These are phyloP conservation scores for Enteromius unitaeniatus DNA, from an alignment of 2,797 vertebrate genomes.

Conservation along the genomic window DNA sequence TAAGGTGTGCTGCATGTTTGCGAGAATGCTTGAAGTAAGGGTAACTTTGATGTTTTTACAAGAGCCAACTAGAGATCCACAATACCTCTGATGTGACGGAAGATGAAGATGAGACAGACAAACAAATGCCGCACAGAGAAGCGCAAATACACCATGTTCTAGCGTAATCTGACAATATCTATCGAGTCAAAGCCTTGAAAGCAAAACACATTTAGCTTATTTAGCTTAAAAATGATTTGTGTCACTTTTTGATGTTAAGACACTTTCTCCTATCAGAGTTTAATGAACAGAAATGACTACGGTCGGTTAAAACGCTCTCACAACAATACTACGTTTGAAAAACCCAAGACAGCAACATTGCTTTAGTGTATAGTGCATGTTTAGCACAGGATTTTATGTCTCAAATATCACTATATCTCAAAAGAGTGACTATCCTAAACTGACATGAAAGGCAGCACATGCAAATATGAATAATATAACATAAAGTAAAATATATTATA, in stretches of 20 bases:
- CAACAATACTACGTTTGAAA: background rate
- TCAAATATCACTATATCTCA: background rate
- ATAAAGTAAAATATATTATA: background rate
- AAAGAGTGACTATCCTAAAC: background rate
- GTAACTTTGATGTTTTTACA: slow-evolving; percentile 47
- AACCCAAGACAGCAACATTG: too few species aligned
- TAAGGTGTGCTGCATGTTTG: slow-evolving; percentile 29
- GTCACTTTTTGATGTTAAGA: background rate
- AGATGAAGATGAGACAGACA: slow-evolving; percentile 40
- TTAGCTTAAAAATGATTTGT: background rate
- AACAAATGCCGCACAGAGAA: slow-evolving; percentile 19
- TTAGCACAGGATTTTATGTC: background rate
- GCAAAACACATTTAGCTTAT: slow-evolving; percentile 10
- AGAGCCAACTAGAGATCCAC: slow-evolving; percentile 33
- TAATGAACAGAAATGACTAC: slow-evolving; percentile 7
- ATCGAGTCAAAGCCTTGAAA: slow-evolving; percentile 8
- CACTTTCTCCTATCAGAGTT: background rate
- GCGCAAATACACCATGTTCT: slow-evolving; percentile 23
- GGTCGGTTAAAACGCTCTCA: background rate
- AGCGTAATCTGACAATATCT: slow-evolving; percentile 27
- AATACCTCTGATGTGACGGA: slow-evolving; percentile 34
- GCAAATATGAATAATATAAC: background rate
- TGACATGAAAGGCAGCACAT: background rate
- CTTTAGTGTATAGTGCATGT: background rate
- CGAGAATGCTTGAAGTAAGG: slow-evolving; percentile 21